These are phyloP conservation scores for Lutraria rhynchaena DNA, from an alignment of 1,140 invertebrate genomes.

Conservation along the genomic window DNA sequence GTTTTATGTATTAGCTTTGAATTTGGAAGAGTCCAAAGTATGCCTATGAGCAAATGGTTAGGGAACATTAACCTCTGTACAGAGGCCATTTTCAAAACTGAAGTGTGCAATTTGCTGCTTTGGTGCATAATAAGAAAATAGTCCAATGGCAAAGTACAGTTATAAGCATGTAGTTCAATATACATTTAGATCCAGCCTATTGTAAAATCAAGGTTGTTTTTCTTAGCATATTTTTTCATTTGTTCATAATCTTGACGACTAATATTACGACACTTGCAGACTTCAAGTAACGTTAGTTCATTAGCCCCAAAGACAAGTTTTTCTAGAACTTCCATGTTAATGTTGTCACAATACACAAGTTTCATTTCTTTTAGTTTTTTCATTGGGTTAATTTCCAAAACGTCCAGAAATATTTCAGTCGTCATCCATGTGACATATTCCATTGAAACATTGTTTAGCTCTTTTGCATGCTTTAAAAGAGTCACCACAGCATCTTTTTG, in stretches of 20 bases:
- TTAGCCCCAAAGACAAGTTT: constrained; percentile 2
- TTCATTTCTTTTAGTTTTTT: not conserved
- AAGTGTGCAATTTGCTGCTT: too few species aligned
- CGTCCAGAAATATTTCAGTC: constrained; percentile 16
- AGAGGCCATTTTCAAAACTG: too few species aligned
- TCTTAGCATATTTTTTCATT: not conserved
- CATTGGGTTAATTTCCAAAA: not conserved
- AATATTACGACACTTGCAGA: constrained; percentile 24
- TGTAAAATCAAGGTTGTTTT: constrained; percentile 23
- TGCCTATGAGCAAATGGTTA: too few species aligned
- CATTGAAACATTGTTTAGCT: not conserved
- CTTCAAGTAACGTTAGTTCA: constrained; percentile 7
- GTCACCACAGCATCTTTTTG: not conserved
- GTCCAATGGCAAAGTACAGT: too few species aligned
- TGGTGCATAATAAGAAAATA: too few species aligned
- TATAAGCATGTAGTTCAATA: too few species aligned
- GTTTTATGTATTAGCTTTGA: too few species aligned
- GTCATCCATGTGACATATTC: constrained; percentile 28
- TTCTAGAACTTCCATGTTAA: not conserved
- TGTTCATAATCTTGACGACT: constrained; percentile 10
- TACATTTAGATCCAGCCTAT: constrained; percentile 23
- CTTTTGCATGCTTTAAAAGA: constrained; percentile 28
- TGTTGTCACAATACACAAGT: constrained; percentile 10
- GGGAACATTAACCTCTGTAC: too few species aligned
- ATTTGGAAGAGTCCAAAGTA: too few species aligned